These are phyloP conservation scores for Chromis chromis DNA, from an alignment of 2,797 vertebrate genomes.

Conservation along the genomic window DNA sequence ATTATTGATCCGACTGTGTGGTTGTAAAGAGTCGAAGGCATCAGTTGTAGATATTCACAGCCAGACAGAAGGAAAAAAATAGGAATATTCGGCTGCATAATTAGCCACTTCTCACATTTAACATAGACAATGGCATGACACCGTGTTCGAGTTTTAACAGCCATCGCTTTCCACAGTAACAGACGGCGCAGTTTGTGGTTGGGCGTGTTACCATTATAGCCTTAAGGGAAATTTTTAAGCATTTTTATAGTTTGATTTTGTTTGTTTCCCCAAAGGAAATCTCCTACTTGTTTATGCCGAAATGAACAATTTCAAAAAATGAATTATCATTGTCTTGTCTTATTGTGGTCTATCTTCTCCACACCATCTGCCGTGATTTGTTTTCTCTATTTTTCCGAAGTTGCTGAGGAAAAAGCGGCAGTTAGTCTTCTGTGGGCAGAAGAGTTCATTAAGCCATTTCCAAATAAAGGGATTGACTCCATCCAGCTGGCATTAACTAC, in stretches of 20 bases:
- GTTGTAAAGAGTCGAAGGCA: too few relatives aligned
- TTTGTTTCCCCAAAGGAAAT: slow-evolving; percentile 67
- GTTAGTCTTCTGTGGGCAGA: slow-evolving; percentile 61
- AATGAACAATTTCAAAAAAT: slow-evolving; percentile 69
- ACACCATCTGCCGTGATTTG: slow-evolving; percentile 74
- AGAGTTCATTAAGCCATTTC: slow-evolving; percentile 66
- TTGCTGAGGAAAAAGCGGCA: slow-evolving; percentile 36
- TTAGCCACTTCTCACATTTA: slow-evolving; percentile 67
- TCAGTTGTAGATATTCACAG: slow-evolving; percentile 42
- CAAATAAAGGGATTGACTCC: slow-evolving; percentile 62
- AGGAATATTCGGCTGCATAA: slow-evolving; percentile 47
- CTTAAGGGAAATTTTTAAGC: slow-evolving; percentile 62
- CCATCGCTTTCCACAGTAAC: slow-evolving; percentile 47
- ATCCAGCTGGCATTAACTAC: slow-evolving; percentile 71
- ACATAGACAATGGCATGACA: slow-evolving; percentile 41
- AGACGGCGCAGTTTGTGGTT: slow-evolving; percentile 61
- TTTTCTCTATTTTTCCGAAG: slow-evolving; percentile 60
- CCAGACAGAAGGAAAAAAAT: slow-evolving; percentile 34
- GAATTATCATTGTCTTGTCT: slow-evolving; percentile 59
- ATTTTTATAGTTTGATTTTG: slow-evolving; percentile 68
- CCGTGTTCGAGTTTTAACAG: slow-evolving; percentile 50
- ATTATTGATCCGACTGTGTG: slow-evolving; percentile 61
- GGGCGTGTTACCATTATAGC: slow-evolving; percentile 52
- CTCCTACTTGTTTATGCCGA: slow-evolving; percentile 61
- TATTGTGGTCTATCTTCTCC: slow-evolving; percentile 48